These are phyloP conservation scores for Oscheius sp. DNA, from an alignment of 2,888 invertebrate species.

Conservation along the genomic window DNA sequence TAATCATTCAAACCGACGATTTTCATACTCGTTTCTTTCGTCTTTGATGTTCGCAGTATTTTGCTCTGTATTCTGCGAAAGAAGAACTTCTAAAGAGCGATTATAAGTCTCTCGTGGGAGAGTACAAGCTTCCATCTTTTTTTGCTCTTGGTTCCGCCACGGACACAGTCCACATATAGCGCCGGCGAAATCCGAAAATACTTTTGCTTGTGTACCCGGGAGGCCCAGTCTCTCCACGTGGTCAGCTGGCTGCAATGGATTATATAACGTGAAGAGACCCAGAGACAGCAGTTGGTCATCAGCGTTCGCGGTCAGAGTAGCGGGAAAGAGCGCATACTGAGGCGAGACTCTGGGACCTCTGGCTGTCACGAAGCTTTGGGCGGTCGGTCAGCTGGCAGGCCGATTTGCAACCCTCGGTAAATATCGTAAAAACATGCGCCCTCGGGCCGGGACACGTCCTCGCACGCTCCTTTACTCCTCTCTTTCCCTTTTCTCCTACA, in stretches of 20 bases:
- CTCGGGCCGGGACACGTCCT: constrained; percentile 3
- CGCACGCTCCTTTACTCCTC: background rate
- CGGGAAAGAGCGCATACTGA: background rate
- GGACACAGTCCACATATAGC: constrained; percentile 18
- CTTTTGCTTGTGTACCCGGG: constrained; percentile 9
- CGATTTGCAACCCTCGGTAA: constrained; percentile 32
- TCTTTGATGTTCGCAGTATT: too few relatives aligned
- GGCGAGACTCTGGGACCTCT: background rate
- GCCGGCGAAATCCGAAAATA: constrained; percentile 12
- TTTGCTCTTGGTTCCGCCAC: too few relatives aligned
- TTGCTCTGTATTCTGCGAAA: too few relatives aligned
- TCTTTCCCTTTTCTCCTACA: background rate
- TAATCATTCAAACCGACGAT: too few relatives aligned
- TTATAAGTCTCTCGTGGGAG: too few relatives aligned
- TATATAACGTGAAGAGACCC: constrained; percentile 8
- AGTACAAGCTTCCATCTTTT: too few relatives aligned
- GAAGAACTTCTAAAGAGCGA: too few relatives aligned
- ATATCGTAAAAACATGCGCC: constrained; percentile 34
- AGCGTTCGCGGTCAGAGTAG: constrained; percentile 23
- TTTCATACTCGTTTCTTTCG: too few relatives aligned
- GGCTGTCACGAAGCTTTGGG: constrained; percentile 30
- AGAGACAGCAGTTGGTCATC: constrained; percentile 28
- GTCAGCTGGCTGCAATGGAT: constrained; percentile 18
- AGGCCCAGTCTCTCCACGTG: constrained; percentile 14
- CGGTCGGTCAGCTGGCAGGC: constrained; percentile 30